A percentile compares a stretch with the other conserved stretches of the same genome.
These are phyloP conservation scores for Elysia chlorotica DNA, from an alignment of 1,140 invertebrate species.

Conservation along the genomic window DNA sequence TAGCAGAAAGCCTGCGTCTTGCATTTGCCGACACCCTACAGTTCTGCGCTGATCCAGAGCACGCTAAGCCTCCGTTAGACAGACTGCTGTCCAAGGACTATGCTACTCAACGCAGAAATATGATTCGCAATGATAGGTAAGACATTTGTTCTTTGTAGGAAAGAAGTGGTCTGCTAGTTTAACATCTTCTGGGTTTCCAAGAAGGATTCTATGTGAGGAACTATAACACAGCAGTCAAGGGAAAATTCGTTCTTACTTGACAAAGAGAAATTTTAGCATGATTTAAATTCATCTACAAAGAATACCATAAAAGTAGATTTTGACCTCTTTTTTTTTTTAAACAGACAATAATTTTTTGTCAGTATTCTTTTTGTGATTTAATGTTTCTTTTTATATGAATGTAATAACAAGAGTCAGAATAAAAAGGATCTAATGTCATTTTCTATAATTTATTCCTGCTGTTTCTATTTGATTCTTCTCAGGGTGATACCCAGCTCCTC, in stretches of 20 bases:
- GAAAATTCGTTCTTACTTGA: too few relatives aligned
- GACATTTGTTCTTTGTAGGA: too few relatives aligned
- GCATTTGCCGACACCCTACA: slow-evolving; percentile 56
- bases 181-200: too few relatives aligned
- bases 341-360: neutral
- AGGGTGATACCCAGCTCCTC: neutral
- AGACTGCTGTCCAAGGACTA: slow-evolving; percentile 56
- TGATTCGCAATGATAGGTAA: too few relatives aligned
- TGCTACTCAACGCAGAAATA: slow-evolving; percentile 51
- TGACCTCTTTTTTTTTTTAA: neutral
- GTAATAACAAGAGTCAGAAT: neutral
- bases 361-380: neutral
- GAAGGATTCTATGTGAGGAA: too few relatives aligned
- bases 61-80: slow-evolving; percentile 46
- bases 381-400: too few relatives aligned
- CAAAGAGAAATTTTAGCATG: too few relatives aligned
- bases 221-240: too few relatives aligned
- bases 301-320: neutral
- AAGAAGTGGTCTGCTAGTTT: too few relatives aligned
- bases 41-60: slow-evolving; percentile 55
- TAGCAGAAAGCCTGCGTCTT: slow-evolving; percentile 59
- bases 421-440: neutral
- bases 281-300: too few relatives aligned
- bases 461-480: too few relatives aligned
- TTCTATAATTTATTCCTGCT: neutral